These are phyloP conservation scores for Actias luna DNA, from an alignment of 2,888 invertebrate genomes.

Conservation along the genomic window DNA sequence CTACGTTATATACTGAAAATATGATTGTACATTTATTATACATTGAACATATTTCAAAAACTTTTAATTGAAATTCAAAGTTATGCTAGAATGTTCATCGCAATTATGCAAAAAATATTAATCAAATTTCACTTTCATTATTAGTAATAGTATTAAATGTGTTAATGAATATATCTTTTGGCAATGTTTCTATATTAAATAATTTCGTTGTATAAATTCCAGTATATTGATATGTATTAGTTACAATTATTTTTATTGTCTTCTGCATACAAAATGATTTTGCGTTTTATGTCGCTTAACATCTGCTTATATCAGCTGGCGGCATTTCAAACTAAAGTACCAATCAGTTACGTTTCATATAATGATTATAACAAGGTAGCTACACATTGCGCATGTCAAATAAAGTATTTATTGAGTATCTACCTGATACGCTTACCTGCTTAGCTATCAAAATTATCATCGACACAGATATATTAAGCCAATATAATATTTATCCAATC, in stretches of 20 bases:
- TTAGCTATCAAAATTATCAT: slow-evolving; percentile 14
- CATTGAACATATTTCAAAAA: background rate
- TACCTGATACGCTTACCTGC: slow-evolving; percentile 14
- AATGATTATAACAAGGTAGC: slow-evolving; percentile 6
- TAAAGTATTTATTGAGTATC: slow-evolving; percentile 8
- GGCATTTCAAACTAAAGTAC: slow-evolving; percentile 44
- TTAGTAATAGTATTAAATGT: background rate
- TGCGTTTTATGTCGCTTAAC: slow-evolving; percentile 39
- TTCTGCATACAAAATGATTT: background rate
- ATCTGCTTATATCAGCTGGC: slow-evolving; percentile 49
- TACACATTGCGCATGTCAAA: slow-evolving; percentile 4
- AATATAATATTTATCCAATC: slow-evolving; percentile 4
- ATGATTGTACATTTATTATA: background rate
- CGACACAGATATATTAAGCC: slow-evolving; percentile 8
- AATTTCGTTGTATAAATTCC: background rate
- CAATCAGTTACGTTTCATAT: slow-evolving; percentile 26
- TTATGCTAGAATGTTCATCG: background rate
- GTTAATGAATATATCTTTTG: background rate
- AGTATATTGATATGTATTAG: background rate
- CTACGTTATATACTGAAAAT: background rate
- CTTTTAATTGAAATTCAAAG: background rate
- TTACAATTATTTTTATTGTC: background rate
- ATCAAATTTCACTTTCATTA: background rate
- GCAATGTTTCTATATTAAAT: background rate
- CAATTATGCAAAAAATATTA: background rate